Evolutionary conservation across 2,113 vertebrate species (phyloP), one percentile per base, ranked within the genome.

Genomic region (Lophura nycthemera): DNA sequence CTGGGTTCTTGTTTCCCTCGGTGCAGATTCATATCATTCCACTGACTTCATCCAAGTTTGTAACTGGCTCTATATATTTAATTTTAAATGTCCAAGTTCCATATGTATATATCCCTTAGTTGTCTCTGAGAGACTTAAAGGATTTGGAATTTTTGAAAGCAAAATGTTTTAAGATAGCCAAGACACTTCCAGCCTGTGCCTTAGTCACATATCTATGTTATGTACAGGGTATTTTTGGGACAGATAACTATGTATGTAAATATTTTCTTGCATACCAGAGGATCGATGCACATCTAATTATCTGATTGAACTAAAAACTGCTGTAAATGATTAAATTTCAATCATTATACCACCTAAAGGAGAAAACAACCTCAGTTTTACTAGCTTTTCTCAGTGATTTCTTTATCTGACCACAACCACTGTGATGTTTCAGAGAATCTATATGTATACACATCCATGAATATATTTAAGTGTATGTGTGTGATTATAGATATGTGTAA

Each of bases 141-240:
- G 82, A 77, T 95, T 80, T 94, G n/a, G 38, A 48, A 25, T 78
- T 93, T 75, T 91, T 83, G 57, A 95, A 88, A 93, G 70, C 13
- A 75, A 65, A 61, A 61, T 65, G 27, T 54, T 90, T 84, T 76
- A 78, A 72, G 70, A 78, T 45, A 54, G 36, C 65, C 69, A 88
- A 72, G n/a, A 56, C 30, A 38, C 11, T 16, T 48, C 54, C 71
- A 69, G 48, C 25, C 47, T 72, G 30, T 66, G 17, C 61, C 90
- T 81, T 42, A 69, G 57, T 57, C 74, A 71, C 19, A 11, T 30
- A 64, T 64, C 30, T 92, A 19, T 6, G 83, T 54, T 78, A 77
- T 4, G 21, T 14, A 38, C 45, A 73, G 15, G n/a, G 25, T 34
- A 29, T 54, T 82, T 60, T 88, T 30, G 1, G 21, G 38, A 64